Percentiles rank a stretch among this genome's conserved stretches.
Conservation (phyloP, 2,113 vertebrate species). For the Colaptes auratus region DNA sequence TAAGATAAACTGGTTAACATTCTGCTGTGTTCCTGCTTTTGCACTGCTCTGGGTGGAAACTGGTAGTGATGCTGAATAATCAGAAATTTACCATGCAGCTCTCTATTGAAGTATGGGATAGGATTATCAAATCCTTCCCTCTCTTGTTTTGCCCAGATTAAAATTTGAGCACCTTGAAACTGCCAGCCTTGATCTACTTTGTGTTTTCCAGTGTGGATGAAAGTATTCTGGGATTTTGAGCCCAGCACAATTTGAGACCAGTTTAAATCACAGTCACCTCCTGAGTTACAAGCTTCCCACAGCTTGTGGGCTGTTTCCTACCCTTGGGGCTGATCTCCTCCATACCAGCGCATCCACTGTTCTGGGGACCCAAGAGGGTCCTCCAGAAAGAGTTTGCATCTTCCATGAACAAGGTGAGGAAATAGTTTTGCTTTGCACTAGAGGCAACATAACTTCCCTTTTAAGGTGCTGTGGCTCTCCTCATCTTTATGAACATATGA, state of each 20-base stretch:
- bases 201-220: background rate
- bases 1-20: background rate
- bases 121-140: background rate
- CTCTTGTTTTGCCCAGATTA: background rate
- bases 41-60: background rate
- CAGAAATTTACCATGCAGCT: background rate
- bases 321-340: background rate
- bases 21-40: background rate
- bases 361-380: background rate
- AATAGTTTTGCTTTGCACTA: background rate
- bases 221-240: background rate
- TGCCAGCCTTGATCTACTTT: background rate
- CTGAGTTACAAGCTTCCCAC: background rate
- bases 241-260: background rate
- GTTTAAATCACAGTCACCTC: background rate
- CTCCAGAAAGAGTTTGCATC: background rate
- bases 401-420: background rate
- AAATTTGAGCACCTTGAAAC: background rate
- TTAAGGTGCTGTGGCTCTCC: background rate
- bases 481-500: background rate
- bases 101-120: background rate
- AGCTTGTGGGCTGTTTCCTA: background rate
- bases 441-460: background rate
- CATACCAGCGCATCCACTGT: background rate
- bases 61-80: background rate